Conservation (phyloP, 2,113 vertebrate species). For the Lepus americanus region DNA sequence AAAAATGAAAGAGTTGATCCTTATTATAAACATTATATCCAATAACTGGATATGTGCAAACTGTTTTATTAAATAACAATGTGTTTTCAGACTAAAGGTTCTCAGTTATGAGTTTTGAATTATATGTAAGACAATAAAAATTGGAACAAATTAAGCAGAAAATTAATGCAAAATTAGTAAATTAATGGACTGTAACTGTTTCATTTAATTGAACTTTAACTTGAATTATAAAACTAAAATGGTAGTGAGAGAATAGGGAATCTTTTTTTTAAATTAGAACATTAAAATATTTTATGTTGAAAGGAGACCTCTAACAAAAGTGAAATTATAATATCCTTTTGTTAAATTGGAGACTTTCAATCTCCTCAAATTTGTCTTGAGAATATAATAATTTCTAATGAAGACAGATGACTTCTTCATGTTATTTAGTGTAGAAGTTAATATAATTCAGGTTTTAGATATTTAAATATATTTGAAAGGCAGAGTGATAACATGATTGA, state of each 20-base stretch:
- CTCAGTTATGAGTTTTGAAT: slow-evolving; percentile 73
- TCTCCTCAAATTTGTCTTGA: background rate
- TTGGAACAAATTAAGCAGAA: slow-evolving; percentile 76
- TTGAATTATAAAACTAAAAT: slow-evolving; percentile 40
- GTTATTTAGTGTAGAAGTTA: background rate
- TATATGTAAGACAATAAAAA: slow-evolving; percentile 64
- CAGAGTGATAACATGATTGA: no score
- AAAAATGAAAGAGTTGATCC: slow-evolving; percentile 59
- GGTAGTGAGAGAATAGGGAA: background rate
- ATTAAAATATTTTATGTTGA: background rate
- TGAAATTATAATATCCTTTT: no score
- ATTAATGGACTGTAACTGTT: slow-evolving; percentile 50
- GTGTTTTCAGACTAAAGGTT: slow-evolving; percentile 71
- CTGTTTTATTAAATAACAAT: slow-evolving; percentile 70
- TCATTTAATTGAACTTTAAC: slow-evolving; percentile 19
- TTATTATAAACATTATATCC: slow-evolving; percentile 62
- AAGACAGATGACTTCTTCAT: background rate
- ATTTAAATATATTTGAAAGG: no score
- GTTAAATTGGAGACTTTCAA: no score
- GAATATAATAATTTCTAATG: background rate
- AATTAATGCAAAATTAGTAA: slow-evolving; percentile 74
- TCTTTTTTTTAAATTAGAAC: slow-evolving; percentile 36
- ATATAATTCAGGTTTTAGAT: no score
- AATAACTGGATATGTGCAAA: slow-evolving; percentile 69
- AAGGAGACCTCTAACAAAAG: background rate